Conservation (phyloP, 2,113 vertebrate species). For the Aptenodytes forsteri region DNA sequence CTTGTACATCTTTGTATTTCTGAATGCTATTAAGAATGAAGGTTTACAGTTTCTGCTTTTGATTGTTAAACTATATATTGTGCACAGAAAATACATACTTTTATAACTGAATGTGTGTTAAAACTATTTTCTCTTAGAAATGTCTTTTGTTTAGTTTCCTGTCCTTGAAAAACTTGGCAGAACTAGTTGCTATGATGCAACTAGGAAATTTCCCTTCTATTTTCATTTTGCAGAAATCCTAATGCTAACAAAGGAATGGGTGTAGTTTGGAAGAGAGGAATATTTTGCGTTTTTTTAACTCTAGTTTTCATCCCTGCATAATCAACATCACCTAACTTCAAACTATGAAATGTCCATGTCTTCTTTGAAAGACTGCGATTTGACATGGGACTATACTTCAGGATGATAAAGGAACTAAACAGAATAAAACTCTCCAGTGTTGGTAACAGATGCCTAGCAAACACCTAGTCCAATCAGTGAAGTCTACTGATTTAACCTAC, state of each 20-base stretch:
- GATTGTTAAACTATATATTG: constrained; percentile 52
- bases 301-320: background rate
- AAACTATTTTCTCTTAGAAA: background rate
- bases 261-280: background rate
- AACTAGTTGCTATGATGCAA: background rate
- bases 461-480: background rate
- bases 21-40: constrained; percentile 35
- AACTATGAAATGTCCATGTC: background rate
- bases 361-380: background rate
- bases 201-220: constrained; percentile 24
- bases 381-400: background rate
- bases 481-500: background rate
- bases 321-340: background rate
- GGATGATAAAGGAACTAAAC: background rate
- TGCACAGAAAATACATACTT: constrained; percentile 55
- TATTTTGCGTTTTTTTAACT: background rate
- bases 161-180: constrained; percentile 53
- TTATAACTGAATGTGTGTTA: constrained; percentile 15
- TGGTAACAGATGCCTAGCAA: background rate
- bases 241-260: background rate
- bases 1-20: constrained; percentile 14
- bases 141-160: background rate
- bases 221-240: constrained; percentile 1
- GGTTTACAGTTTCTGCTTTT: constrained; percentile 51
- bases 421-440: background rate